Evolutionary conservation across 1,140 invertebrate species (phyloP).

Genomic region (Sinella curviseta): DNA sequence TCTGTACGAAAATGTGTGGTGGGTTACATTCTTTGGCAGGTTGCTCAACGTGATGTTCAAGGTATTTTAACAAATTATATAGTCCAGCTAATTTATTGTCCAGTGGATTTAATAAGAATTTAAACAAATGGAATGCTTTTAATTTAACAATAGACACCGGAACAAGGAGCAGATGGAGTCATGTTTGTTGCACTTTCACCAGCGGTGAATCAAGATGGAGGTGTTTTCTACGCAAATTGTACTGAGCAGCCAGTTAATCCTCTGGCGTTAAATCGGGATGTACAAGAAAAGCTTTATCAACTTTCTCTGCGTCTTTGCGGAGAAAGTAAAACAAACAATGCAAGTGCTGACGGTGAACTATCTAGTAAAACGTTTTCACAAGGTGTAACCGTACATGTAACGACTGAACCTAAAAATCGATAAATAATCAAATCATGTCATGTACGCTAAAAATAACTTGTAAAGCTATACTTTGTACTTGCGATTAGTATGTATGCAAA

Average conservation of each 20-base stretch:
- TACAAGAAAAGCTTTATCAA: constrained; percentile 15
- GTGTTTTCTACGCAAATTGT: constrained; percentile 64
- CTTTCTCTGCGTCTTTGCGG: not conserved
- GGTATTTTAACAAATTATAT: not conserved
- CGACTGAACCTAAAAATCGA: too few relatives aligned
- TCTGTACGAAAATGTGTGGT: constrained; percentile 9
- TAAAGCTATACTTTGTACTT: too few relatives aligned
- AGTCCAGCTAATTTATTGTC: too few relatives aligned
- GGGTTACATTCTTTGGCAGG: not conserved
- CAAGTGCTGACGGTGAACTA: too few relatives aligned
- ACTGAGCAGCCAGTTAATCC: constrained; percentile 46
- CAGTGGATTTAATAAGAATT: too few relatives aligned
- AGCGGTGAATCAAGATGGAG: constrained; percentile 67
- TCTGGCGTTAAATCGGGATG: not conserved
- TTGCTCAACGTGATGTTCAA: not conserved
- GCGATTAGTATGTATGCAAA: too few relatives aligned
- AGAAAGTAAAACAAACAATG: too few relatives aligned
- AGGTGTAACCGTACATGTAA: too few relatives aligned
- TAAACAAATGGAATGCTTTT: not conserved
- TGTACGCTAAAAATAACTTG: too few relatives aligned
- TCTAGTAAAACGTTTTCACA: too few relatives aligned
- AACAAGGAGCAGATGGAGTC: constrained; percentile 72
- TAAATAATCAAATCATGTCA: too few relatives aligned
- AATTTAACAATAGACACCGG: constrained; percentile 63
- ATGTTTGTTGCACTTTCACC: constrained; percentile 71